Base-by-base conservation (phyloP, 2,113 vertebrate species). In the Neodontobutis hainanensis region DNA sequence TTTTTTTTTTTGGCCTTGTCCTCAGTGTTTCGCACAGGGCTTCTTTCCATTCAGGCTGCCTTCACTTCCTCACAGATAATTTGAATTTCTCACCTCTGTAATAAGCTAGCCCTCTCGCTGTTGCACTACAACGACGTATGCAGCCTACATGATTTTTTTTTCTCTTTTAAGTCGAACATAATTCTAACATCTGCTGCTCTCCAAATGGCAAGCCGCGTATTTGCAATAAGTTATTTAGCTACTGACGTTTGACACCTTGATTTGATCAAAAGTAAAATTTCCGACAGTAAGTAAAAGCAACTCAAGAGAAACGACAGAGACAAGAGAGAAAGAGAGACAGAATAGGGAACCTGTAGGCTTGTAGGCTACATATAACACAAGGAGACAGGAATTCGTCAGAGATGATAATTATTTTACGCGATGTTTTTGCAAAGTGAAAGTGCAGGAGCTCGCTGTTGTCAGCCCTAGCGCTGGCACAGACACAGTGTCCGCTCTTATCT, bases 231-330 rank as follows among this genome's bases (percentile, higher is more conserved):
- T 34, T 34, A 2, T 7, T 36, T 8, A n/a, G n/a, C n/a, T n/a
- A 5, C 3, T 11, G 6, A 27, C 27, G 11, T 63, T 53, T 34
- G 65, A 53, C 32, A 10, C 11, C 14, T 11, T 7, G n/a, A 12
- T 36, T 15, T 6, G 0, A 5, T n/a, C 11, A n/a, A 11, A 36
- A 6, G 8, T 19, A 36, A 57, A 49, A 44, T 82, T 68, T 82
- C 78, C 74, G 66, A 87, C 52, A 40, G 43, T 72, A 71, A 61
- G 7, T 83, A 75, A 88, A 90, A 68, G 88, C 80, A 81, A 49
- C 86, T 68, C 2, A 49, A 65, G 75, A 38, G 73, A 81, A 84
- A 83, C 79, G 75, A 70, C 70, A 65, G 84, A 78, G 70, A 52
- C 61, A 69, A n/a, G 66, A 68, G 63, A 69, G 52, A 43, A 57